Base-by-base conservation (phyloP, 2,113 vertebrate genomes). In the Corvus moneduloides region DNA sequence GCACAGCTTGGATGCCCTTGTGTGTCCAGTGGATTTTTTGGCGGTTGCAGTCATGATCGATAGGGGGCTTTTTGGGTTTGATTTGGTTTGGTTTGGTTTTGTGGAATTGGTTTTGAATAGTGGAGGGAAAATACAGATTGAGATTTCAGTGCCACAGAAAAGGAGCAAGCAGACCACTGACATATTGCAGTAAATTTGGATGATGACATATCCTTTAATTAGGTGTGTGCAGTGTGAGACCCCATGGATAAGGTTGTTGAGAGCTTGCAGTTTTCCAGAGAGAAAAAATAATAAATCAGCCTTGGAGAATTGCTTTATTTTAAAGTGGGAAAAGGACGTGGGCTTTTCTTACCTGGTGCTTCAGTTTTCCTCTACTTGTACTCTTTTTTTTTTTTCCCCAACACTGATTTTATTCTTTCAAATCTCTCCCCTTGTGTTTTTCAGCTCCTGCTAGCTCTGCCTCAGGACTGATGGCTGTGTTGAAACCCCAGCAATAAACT, bases 301-400 rank as follows among this genome's bases (percentile, higher is more conserved):
- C 14, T 87, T 83, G 49, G 12, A 81, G 33, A 46, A 32, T 26
- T 89, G 23, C 21, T 69, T 86, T 80, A 52, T 80, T 86, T 77
- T 77, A 66, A 69, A 17, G 11, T 54, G 9, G 24, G 9, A 68
- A 68, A 80, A 55, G 9, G 35, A 71, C 6, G 28, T 77, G 22
- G 17, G n/a, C 14, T 73, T 86, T 92, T 84, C 35, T 64, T 76
- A 43, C 5, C 11, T 37, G 27, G 14, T 49, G n/a, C 41, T 81
- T 89, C 28, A 8, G 9, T 44, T 76, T 92, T 88, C 22, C 58
- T 62, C 43, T 90, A 13, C 13, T 44, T 72, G 4, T 28, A 52
- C 4, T 24, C 6, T 16, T 2, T 12, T 15, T 6, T 30, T 30
- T 10, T 14, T 32, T 9, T 11, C 9, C 4, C 6, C 28, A 1